These are phyloP conservation scores for Belonocnema kinseyi DNA, from an alignment of 1,140 invertebrate species.

Conservation along the genomic window DNA sequence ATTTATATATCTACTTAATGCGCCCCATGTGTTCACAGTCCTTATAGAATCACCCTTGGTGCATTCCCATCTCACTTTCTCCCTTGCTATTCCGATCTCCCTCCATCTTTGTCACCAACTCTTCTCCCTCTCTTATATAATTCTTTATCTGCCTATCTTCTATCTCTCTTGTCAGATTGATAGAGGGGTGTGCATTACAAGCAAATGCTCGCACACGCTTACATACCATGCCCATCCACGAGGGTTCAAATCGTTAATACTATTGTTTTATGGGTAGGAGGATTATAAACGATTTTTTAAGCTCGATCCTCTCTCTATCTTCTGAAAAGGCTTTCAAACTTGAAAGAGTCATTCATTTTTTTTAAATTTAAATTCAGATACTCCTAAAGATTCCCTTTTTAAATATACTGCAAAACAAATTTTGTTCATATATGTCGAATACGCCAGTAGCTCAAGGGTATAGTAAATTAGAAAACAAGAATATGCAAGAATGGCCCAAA, in stretches of 20 bases:
- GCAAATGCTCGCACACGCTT: conserved; percentile 1
- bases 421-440: too few species aligned
- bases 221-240: conserved; percentile 15
- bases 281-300: conserved; percentile 7
- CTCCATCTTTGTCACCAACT: background rate
- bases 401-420: too few species aligned
- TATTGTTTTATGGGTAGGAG: background rate
- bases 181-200: conserved; percentile 13
- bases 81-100: background rate
- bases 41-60: conserved; percentile 22
- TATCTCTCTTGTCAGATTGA: conserved; percentile 15
- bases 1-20: conserved; percentile 31
- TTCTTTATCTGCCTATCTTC: conserved; percentile 10
- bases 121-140: background rate
- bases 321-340: too few species aligned
- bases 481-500: too few species aligned
- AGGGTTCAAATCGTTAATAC: conserved; percentile 1
- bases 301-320: too few species aligned
- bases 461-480: too few species aligned
- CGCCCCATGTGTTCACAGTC: conserved; percentile 25
- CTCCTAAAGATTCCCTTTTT: too few species aligned
- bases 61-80: conserved; percentile 1
- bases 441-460: too few species aligned
- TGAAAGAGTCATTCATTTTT: too few species aligned
- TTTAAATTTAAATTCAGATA: too few species aligned